Conservation (phyloP, 2,797 vertebrate species). For the Clarias fuscus region DNA sequence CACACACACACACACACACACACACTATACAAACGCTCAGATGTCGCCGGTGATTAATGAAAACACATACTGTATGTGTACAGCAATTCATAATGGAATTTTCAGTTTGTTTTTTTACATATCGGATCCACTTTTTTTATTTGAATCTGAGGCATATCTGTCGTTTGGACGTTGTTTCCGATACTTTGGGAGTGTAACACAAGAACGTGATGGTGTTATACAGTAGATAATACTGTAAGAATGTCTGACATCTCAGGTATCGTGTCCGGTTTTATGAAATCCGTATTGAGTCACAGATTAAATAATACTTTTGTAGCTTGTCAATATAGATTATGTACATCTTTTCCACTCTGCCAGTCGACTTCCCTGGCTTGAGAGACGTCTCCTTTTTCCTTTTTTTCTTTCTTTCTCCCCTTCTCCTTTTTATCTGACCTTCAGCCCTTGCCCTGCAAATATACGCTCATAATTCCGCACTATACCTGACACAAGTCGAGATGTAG, state of each 20-base stretch:
- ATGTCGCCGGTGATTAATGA: not conserved
- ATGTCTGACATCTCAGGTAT: conserved; percentile 25
- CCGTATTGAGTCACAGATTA: conserved; percentile 27
- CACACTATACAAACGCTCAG: not conserved
- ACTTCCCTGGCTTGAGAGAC: conserved; percentile 18
- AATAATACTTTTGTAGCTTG: conserved; percentile 21
- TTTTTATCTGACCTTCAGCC: conserved; percentile 75
- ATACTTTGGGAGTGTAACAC: conserved; percentile 4
- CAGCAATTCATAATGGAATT: not conserved
- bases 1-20: not conserved
- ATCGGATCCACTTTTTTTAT: not conserved
- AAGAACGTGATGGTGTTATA: conserved; percentile 1
- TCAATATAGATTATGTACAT: conserved; percentile 13
- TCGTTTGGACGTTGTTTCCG: not conserved
- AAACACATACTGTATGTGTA: not conserved
- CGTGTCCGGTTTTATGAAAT: conserved; percentile 25
- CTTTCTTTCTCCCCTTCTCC: conserved; percentile 48
- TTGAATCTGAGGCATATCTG: not conserved
- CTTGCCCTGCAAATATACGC: conserved; percentile 66
- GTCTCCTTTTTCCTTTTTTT: conserved; percentile 19
- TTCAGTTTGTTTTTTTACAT: not conserved
- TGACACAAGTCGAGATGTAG: conserved; percentile 73
- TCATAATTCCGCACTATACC: conserved; percentile 67
- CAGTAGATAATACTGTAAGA: not conserved
- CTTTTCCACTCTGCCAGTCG: not conserved